Conservation (phyloP, 2,113 vertebrate genomes). For the Oryzias woworae region DNA sequence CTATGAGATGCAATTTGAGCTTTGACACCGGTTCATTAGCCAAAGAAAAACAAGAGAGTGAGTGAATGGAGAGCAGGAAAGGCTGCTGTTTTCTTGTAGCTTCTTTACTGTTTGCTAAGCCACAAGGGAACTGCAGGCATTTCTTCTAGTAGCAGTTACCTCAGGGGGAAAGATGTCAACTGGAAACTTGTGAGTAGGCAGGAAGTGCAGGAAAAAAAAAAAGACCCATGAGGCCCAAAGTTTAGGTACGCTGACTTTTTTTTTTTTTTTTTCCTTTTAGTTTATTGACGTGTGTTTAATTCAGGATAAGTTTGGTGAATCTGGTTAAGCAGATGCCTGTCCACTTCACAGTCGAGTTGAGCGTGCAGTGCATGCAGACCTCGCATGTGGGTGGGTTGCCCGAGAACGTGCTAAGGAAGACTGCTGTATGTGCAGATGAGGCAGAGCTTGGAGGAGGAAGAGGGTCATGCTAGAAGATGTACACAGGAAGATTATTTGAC, state of each 20-base stretch:
- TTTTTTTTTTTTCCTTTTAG: slow-evolving; percentile 13
- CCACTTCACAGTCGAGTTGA: slow-evolving; percentile 83
- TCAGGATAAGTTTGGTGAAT: slow-evolving; percentile 29
- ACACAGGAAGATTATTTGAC: slow-evolving; percentile 99
- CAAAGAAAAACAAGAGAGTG: slow-evolving; percentile 70
- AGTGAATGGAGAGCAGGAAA: slow-evolving; percentile 74
- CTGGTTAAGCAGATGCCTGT: slow-evolving; percentile 76
- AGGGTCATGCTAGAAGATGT: slow-evolving; percentile 99
- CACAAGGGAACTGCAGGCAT: slow-evolving; percentile 78
- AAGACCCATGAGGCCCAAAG: slow-evolving; percentile 51
- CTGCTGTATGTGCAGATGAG: slow-evolving; percentile 87
- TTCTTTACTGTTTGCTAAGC: slow-evolving; percentile 51
- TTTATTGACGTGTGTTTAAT: slow-evolving; percentile 20
- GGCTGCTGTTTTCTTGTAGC: slow-evolving; percentile 79
- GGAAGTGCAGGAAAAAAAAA: slow-evolving; percentile 39
- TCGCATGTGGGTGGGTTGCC: slow-evolving; percentile 71
- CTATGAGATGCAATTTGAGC: slow-evolving; percentile 41
- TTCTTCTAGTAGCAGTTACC: slow-evolving; percentile 48
- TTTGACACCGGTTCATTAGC: slow-evolving; percentile 49
- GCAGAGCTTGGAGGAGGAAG: slow-evolving; percentile 87
- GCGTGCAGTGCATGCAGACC: slow-evolving; percentile 84
- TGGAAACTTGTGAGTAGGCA: slow-evolving; percentile 72
- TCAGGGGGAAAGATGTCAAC: slow-evolving; percentile 56
- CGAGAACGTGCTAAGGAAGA: slow-evolving; percentile 63
- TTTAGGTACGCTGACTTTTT: slow-evolving; percentile 49